Base-by-base conservation (phyloP, 2,888 invertebrate genomes). In the Rhogogaster chlorosoma region DNA sequence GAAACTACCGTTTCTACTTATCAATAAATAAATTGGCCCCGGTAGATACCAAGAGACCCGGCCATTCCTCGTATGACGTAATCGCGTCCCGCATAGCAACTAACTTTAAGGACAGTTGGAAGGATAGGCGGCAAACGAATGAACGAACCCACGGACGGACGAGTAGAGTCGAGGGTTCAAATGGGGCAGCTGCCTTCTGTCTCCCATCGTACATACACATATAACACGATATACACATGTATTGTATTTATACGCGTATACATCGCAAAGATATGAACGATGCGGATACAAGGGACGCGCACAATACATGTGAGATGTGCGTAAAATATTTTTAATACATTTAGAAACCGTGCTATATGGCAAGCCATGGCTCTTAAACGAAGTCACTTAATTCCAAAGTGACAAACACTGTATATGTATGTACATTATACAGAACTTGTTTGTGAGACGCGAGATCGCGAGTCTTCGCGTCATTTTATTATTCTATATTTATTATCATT, bases 81-180 rank as follows among this genome's bases (percentile, higher is more conserved):
- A 78, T 67, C 83, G 84, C 86, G 86, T 89, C 90, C 89, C 91
- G 92, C 92, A 91, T 92, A 91, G 92, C 92, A 92, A 92, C 92
- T 88, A 87, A 88, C 86, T 75, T 67, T 83, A 67, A 67, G 82
- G 82, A 83, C 82, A 83, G 67, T 83, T 45, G 67, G 82, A 67
- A 67, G 82, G 82, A 67, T 67, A 83, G 82, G 73, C 83, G 85
- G 71, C 85, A 84, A 70, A 86, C 32, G 64, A 32, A 78, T 10
- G 32, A 18, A 42, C 64, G 42, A 32, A 67, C 84, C 49, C 18
- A 82, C 78, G 77, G 61, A 67, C 42, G 61, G 38, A 36, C 38
- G 64, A 49, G 42, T 57, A 57, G 84, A 78, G 77, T 84, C 64
- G 84, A 84, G 84, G 84, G 84, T 84, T 84, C 84, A 84, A 84